phyloP scores from a whole-genome alignment of 1,140 invertebrate genomes.

The Drosophila ercepeae region DNA sequence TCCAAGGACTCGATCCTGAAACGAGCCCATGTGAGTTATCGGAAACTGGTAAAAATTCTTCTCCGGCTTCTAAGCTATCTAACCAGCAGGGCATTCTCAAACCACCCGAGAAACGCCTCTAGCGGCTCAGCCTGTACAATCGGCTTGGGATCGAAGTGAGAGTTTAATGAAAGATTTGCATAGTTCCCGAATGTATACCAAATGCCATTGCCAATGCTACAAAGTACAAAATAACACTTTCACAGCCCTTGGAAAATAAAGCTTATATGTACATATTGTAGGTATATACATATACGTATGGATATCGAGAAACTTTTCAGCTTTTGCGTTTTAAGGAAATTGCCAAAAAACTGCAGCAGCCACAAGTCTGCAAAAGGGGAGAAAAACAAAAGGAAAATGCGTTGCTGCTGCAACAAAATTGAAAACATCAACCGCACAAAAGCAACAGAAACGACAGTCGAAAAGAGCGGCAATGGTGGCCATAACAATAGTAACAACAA shows the following conservation, averaged over 20 bases:
- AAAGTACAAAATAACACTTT: constrained; percentile 29
- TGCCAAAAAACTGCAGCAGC: constrained; percentile 53
- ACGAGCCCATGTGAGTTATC: constrained; percentile 91
- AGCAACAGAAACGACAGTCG: constrained; percentile 19
- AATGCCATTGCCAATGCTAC: constrained; percentile 50
- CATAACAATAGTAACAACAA: constrained; percentile 64
- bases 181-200: constrained; percentile 26
- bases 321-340: constrained; percentile 75
- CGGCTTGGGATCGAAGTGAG: neutral
- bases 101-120: constrained; percentile 24
- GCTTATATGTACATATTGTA: too few relatives aligned
- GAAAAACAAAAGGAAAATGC: constrained; percentile 40
- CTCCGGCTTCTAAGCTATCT: neutral
- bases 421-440: constrained; percentile 64
- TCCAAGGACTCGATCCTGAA: constrained; percentile 98
- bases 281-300: constrained; percentile 23
- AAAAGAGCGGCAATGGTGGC: constrained; percentile 25
- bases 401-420: constrained; percentile 61
- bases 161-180: constrained; percentile 52
- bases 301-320: constrained; percentile 66
- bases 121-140: constrained; percentile 17
- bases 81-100: constrained; percentile 44
- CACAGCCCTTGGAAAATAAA: constrained; percentile 37
- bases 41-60: neutral
- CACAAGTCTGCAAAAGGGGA: constrained; percentile 25